Base-by-base conservation (phyloP, 2,888 invertebrate species). In the Protodeltote pygarga region DNA sequence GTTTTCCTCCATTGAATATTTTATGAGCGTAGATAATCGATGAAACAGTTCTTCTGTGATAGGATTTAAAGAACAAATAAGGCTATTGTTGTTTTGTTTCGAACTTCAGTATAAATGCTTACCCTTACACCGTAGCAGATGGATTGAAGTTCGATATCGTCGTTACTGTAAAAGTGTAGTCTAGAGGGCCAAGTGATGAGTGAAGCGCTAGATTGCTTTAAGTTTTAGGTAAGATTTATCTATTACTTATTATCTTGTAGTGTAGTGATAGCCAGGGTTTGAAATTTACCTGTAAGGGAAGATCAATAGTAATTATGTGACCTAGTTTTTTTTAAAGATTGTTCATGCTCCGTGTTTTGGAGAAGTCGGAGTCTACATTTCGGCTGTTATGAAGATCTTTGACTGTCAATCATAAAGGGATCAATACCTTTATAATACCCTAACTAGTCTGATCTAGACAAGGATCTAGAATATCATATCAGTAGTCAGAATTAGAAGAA, bases 81-180 rank as follows among this genome's bases (percentile, higher is more conserved):
- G 40, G 47, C 48, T 58, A 74, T 75, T 73, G 67, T 68, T 68
- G 58, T 58, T 32, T 52, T 57, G 65, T 68, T 70, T 71, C 69
- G 63, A 54, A 54, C 65, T 70, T 58, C 51, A 59, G 63, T 72
- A n/a, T n/a, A n/a, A 73, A 77, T 71, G 69, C 65, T 55, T 62
- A 63, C 66, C 61, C 63, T 47, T 46, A 53, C 63, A 75, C 75
- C 81, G 77, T 79, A 67, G 62, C 77, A 68, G 73, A 79, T 79
- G 63, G 64, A 72, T 71, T 73, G 65, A 71, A 73, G 71, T 73
- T 71, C 54, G 55, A 67, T 73, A 72, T 75, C 60, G 55, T 65
- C 55, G 53, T 57, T 41, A 27, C n/a, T n/a, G n/a, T n/a, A n/a
- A n/a, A n/a, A n/a, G n/a, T n/a, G n/a, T n/a, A 33, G 15, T 29